Conservation (phyloP, 1,140 invertebrate species). For the Heliconius hewitsoni region DNA sequence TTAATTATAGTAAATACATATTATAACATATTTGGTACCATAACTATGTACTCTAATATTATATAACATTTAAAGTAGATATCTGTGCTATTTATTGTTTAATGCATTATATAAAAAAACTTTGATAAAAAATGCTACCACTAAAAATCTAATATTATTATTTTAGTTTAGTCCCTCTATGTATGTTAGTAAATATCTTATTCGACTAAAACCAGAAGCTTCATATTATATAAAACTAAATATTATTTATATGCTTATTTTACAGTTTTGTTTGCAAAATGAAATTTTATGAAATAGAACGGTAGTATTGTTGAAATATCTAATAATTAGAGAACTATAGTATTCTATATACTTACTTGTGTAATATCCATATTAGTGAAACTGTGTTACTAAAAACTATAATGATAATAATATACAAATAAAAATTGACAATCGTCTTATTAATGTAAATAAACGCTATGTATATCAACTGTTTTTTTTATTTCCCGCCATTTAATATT, state of each 20-base stretch:
- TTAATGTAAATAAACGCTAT: slow-evolving; percentile 66
- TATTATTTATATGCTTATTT: neutral
- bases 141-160: neutral
- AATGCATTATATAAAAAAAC: neutral
- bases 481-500: neutral
- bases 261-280: neutral
- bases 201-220: neutral
- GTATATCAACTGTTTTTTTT: slow-evolving; percentile 50
- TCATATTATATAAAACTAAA: too few relatives aligned
- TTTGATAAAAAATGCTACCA: neutral
- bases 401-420: slow-evolving; percentile 22
- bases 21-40: neutral
- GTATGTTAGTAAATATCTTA: neutral
- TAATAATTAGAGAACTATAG: slow-evolving; percentile 11
- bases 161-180: neutral
- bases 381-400: slow-evolving; percentile 22
- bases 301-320: neutral
- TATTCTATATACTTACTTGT: slow-evolving; percentile 20
- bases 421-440: slow-evolving; percentile 42
- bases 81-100: slow-evolving; percentile 3
- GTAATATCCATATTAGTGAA: slow-evolving; percentile 34
- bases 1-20: neutral
- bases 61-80: neutral
- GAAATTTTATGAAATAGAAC: slow-evolving; percentile 5
- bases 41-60: slow-evolving; percentile 2